Conservation (phyloP, 2,113 vertebrate genomes). For the Oreochromis spilurus region DNA sequence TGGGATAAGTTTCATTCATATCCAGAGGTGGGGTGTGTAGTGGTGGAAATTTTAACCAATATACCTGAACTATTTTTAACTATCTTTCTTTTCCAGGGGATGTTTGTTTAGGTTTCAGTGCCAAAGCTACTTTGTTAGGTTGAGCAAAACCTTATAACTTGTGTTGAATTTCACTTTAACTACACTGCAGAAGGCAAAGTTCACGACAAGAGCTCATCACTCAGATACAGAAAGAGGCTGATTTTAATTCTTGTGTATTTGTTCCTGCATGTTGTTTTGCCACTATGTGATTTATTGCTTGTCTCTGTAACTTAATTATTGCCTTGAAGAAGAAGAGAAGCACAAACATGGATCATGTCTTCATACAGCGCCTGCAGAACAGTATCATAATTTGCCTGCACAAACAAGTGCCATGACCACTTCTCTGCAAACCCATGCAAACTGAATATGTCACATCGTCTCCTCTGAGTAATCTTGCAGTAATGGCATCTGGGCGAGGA, state of each 20-base stretch:
- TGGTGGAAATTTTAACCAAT: neutral
- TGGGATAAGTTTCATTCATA: neutral
- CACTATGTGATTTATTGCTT: neutral
- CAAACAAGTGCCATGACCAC: neutral
- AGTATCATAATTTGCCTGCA: neutral
- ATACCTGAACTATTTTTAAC: neutral
- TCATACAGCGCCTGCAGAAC: neutral
- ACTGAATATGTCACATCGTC: constrained; percentile 8
- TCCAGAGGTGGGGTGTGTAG: neutral
- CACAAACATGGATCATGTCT: neutral
- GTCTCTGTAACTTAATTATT: neutral
- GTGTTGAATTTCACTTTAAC: neutral
- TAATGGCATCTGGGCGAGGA: neutral
- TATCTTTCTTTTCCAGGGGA: neutral
- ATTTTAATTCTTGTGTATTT: neutral
- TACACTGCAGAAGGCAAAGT: neutral
- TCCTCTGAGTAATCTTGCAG: neutral
- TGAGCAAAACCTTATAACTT: neutral
- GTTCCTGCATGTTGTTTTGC: neutral
- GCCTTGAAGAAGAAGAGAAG: neutral
- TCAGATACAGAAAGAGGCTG: neutral
- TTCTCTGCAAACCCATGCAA: neutral
- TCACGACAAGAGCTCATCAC: neutral
- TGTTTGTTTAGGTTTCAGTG: neutral
- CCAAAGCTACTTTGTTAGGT: neutral